Percentiles rank a stretch among this genome's conserved stretches.
These are phyloP conservation scores for Ptychodera flava DNA, from an alignment of 35 echinoderm and acorn worm species.

Conservation along the genomic window DNA sequence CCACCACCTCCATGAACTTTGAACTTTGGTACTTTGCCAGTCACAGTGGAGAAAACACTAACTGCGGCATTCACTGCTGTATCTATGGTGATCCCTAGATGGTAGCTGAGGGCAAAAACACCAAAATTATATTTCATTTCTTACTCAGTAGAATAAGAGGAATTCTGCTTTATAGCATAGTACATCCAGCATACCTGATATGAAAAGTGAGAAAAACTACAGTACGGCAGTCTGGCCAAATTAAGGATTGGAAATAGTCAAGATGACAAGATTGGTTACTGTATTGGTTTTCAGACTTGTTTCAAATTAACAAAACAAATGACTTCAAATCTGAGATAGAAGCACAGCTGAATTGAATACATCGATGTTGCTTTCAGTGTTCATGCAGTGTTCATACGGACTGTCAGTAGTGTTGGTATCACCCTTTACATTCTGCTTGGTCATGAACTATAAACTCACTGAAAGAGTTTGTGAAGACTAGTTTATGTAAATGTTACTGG, in stretches of 20 bases:
- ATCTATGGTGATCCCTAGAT: slow-evolving; percentile 78
- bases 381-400: no score
- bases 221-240: not conserved
- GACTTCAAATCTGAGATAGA: no score
- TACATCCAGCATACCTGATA: not conserved
- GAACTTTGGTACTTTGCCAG: slow-evolving; percentile 62
- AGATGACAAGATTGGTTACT: not conserved
- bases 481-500: no score
- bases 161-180: no score
- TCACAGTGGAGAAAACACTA: slow-evolving; percentile 55
- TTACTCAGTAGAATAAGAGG: not conserved
- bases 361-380: no score
- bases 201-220: not conserved
- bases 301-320: no score
- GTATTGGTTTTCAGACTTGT: no score
- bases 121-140: slow-evolving; percentile 10
- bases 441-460: no score
- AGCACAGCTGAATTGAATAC: no score
- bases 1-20: slow-evolving; percentile 43
- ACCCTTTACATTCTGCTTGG: no score
- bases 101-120: slow-evolving; percentile 39
- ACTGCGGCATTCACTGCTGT: slow-evolving; percentile 55
- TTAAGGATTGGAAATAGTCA: not conserved
- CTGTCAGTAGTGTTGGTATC: no score
- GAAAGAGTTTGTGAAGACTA: no score